phyloP scores from a whole-genome alignment of 1,140 invertebrate genomes.

The Drosophila eugracilis region DNA sequence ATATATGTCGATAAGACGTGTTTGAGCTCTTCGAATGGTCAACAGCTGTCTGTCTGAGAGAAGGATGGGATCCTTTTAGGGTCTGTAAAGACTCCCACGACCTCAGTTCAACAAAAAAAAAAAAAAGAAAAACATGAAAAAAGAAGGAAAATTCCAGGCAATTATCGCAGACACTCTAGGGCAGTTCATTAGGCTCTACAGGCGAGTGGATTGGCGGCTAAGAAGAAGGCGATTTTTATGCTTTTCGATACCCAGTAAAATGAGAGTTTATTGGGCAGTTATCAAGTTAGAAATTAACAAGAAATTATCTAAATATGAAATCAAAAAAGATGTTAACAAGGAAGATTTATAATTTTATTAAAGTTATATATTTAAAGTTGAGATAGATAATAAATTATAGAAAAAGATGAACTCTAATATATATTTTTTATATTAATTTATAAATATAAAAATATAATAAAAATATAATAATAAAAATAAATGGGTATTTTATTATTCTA shows the following conservation, averaged over 20 bases:
- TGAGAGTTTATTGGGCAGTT: neutral
- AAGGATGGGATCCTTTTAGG: conserved; percentile 1
- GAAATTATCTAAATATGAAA: no score
- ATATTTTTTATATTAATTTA: neutral
- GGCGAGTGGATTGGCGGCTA: conserved; percentile 5
- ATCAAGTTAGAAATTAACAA: no score
- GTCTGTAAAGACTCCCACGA: conserved; percentile 18
- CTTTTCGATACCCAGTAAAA: conserved; percentile 9
- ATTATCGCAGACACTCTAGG: conserved; percentile 50
- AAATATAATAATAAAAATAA: neutral
- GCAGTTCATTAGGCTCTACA: conserved; percentile 54
- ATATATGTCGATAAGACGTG: conserved; percentile 82
- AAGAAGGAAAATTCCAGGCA: conserved; percentile 32
- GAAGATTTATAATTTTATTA: no score
- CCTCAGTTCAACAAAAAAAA: neutral
- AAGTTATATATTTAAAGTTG: no score
- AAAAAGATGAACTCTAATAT: no score
- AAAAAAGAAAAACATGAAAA: neutral
- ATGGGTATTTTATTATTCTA: neutral
- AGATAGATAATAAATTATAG: no score
- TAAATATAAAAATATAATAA: no score
- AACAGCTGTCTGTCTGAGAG: conserved; percentile 37
- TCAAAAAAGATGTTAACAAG: neutral
- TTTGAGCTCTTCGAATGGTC: conserved; percentile 24
- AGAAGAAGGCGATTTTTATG: conserved; percentile 57